Conservation (phyloP, 2,113 vertebrate genomes). For the Heptranchias perlo region DNA sequence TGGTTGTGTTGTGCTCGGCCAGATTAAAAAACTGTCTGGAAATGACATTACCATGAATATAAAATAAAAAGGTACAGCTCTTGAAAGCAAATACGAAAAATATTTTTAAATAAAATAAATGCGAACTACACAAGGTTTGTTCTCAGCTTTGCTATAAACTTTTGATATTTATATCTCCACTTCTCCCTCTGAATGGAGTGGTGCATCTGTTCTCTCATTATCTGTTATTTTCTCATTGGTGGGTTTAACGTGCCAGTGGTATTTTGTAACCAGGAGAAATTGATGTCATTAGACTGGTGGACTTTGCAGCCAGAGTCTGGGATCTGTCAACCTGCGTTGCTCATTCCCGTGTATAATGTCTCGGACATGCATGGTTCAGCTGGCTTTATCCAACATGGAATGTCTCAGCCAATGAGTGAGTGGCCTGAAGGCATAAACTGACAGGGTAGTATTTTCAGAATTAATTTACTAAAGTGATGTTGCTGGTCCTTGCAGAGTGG, state of each 20-base stretch:
- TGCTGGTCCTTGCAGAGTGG: slow-evolving; percentile 63
- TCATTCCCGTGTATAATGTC: slow-evolving; percentile 61
- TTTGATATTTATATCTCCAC: background rate
- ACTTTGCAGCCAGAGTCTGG: slow-evolving; percentile 58
- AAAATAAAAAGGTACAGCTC: background rate
- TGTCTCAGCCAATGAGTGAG: slow-evolving; percentile 61
- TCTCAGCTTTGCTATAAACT: background rate
- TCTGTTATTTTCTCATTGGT: slow-evolving; percentile 42
- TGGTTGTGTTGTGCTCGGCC: background rate
- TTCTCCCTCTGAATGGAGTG: background rate
- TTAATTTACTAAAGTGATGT: slow-evolving; percentile 81
- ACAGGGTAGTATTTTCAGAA: slow-evolving; percentile 84
- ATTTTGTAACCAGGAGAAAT: slow-evolving; percentile 59
- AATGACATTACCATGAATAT: background rate
- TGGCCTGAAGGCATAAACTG: slow-evolving; percentile 73
- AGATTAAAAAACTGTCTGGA: background rate
- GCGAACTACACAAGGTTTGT: background rate
- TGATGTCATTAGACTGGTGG: slow-evolving; percentile 62
- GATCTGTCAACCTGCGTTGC: slow-evolving; percentile 74
- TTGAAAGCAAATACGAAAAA: background rate
- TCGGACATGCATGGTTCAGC: slow-evolving; percentile 81
- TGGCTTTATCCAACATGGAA: slow-evolving; percentile 71
- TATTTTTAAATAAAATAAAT: background rate
- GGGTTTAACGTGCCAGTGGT: slow-evolving; percentile 48
- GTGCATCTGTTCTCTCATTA: background rate